Conservation (phyloP, 2,888 invertebrate species). For the Tipula vernalis region DNA sequence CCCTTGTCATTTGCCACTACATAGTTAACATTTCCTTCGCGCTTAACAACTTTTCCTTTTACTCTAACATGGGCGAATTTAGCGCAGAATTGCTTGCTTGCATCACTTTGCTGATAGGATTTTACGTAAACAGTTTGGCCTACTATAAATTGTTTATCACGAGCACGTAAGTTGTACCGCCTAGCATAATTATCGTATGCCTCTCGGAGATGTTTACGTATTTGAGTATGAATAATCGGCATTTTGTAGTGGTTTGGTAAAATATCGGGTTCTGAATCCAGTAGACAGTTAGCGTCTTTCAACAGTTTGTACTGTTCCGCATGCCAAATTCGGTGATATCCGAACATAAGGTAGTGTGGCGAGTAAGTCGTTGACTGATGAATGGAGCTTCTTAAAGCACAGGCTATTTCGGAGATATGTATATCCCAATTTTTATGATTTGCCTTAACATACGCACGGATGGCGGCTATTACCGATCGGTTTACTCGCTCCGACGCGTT, state of each 20-base stretch:
- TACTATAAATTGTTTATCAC: not conserved
- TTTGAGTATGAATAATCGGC: not conserved
- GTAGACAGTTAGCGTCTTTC: not conserved
- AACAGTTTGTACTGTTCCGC: not conserved
- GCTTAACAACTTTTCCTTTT: not conserved
- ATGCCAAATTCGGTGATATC: constrained; percentile 16
- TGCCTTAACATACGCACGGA: constrained; percentile 19
- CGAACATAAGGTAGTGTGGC: constrained; percentile 20
- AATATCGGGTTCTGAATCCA: not conserved
- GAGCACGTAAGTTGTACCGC: not conserved
- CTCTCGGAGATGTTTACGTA: not conserved
- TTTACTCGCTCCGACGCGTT: constrained; percentile 25
- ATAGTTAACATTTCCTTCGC: not conserved
- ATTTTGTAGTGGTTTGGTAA: not conserved
- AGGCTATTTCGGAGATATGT: constrained; percentile 19
- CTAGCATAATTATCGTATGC: not conserved
- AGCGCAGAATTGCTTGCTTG: not conserved
- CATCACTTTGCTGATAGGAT: not conserved
- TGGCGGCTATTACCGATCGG: constrained; percentile 21
- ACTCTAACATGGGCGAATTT: not conserved
- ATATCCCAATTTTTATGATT: constrained; percentile 19
- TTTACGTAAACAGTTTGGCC: not conserved
- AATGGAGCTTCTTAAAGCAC: constrained; percentile 20
- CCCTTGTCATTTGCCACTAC: not conserved
- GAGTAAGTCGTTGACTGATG: constrained; percentile 20